phyloP scores from a whole-genome alignment of 2,888 invertebrate species.

The Sycophila texana region DNA sequence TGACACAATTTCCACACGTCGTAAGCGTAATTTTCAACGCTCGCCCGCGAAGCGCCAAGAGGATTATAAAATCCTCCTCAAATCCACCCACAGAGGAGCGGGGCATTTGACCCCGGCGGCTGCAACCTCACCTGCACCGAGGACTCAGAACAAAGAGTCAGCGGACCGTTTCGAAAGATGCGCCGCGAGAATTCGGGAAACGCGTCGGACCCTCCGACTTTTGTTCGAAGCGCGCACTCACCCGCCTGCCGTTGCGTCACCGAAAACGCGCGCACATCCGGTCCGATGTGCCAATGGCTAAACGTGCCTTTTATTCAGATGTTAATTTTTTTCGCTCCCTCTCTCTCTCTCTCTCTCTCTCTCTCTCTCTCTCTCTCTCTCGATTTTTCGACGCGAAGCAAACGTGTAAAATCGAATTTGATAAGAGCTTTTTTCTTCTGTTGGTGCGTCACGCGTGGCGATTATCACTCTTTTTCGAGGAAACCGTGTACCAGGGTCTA shows the following conservation, averaged over 20 bases:
- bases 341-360: no score
- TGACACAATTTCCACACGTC: background rate
- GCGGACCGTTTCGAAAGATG: conserved; percentile 4
- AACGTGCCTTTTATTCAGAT: background rate
- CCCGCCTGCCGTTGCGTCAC: conserved; percentile 10
- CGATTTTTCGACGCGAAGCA: background rate
- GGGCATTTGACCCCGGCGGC: background rate
- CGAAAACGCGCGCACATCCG: background rate
- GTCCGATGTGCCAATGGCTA: background rate
- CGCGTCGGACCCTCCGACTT: conserved; percentile 11
- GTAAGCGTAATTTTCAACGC: background rate
- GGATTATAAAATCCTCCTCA: background rate
- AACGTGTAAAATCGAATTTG: no score
- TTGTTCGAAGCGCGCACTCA: conserved; percentile 9
- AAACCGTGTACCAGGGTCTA: no score
- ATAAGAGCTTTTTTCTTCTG: no score
- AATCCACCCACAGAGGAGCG: background rate
- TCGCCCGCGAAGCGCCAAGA: background rate
- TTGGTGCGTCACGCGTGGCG: background rate
- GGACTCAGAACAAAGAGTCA: no score
- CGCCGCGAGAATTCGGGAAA: conserved; percentile 31
- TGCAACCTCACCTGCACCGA: background rate
- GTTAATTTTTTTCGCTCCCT: no score
- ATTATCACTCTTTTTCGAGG: background rate
- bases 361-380: background rate